These are phyloP conservation scores for Monopis laevigella DNA, from an alignment of 2,888 invertebrate species.

Conservation along the genomic window DNA sequence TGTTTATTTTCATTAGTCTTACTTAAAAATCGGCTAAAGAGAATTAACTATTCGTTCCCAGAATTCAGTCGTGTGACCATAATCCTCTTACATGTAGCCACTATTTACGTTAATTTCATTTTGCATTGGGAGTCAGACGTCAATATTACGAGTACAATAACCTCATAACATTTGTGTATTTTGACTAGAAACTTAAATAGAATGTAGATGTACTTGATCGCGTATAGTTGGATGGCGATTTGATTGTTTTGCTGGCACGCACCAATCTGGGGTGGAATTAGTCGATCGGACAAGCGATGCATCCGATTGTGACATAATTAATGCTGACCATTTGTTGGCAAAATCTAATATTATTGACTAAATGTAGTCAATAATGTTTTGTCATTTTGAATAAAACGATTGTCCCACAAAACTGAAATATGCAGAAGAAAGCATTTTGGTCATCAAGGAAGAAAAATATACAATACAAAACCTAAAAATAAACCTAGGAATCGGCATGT, in stretches of 20 bases:
- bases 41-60: no score
- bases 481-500: not conserved
- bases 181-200: slow-evolving; percentile 4
- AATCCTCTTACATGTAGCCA: no score
- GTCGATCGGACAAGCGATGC: slow-evolving; percentile 9
- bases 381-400: no score
- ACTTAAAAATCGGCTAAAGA: no score
- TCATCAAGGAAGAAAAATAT: not conserved
- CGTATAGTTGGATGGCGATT: slow-evolving; percentile 1
- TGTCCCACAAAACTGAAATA: no score
- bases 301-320: slow-evolving; percentile 10
- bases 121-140: no score
- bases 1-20: no score
- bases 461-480: not conserved
- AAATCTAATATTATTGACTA: not conserved
- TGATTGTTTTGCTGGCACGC: slow-evolving; percentile 12
- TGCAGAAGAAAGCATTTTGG: no score
- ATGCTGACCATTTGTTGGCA: slow-evolving; percentile 4
- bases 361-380: not conserved
- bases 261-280: slow-evolving; percentile 1
- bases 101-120: no score
- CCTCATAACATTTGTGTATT: slow-evolving; percentile 10
- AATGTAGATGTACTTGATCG: slow-evolving; percentile 1
- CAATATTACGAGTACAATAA: slow-evolving; percentile 9
- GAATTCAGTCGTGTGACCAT: no score